Evolutionary conservation across 2,113 vertebrate genomes (phyloP).

Genomic region (Grallaria varia): DNA sequence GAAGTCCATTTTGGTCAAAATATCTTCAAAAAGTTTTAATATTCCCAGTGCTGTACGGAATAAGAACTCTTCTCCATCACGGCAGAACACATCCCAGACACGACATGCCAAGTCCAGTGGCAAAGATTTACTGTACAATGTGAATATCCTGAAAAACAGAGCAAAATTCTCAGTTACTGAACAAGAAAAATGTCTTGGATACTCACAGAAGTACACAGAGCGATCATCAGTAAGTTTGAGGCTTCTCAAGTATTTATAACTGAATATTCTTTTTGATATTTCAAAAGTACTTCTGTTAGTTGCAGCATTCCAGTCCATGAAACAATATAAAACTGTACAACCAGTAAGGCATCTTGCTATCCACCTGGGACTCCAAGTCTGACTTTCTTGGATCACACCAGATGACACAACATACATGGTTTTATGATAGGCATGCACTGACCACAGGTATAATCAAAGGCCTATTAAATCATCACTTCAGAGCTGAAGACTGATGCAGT

Average conservation of each 20-base stretch:
- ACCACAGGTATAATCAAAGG: not conserved
- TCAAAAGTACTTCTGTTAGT: not conserved
- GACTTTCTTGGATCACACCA: not conserved
- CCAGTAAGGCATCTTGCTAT: not conserved
- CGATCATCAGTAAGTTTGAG: not conserved
- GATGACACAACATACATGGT: not conserved
- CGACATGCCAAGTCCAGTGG: conserved; percentile 93
- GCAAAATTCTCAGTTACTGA: not conserved
- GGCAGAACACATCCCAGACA: conserved; percentile 96
- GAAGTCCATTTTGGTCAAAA: conserved; percentile 94
- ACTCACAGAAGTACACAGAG: not conserved
- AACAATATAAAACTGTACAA: not conserved
- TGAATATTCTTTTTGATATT: not conserved
- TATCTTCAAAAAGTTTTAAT: conserved; percentile 88
- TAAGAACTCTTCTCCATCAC: conserved; percentile 93
- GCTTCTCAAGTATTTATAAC: not conserved
- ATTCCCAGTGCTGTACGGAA: conserved; percentile 93
- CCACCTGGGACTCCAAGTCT: not conserved
- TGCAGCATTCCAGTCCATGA: not conserved
- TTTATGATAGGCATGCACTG: not conserved
- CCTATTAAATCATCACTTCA: not conserved
- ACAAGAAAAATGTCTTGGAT: not conserved
- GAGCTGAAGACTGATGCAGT: not conserved
- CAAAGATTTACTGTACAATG: conserved; percentile 91
- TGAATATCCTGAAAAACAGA: conserved; percentile 87